A percentile compares a stretch with the other conserved stretches of the same genome.
Evolutionary conservation across 2,113 vertebrate species (phyloP).

Genomic region (Ophthalmolycus amberensis): DNA sequence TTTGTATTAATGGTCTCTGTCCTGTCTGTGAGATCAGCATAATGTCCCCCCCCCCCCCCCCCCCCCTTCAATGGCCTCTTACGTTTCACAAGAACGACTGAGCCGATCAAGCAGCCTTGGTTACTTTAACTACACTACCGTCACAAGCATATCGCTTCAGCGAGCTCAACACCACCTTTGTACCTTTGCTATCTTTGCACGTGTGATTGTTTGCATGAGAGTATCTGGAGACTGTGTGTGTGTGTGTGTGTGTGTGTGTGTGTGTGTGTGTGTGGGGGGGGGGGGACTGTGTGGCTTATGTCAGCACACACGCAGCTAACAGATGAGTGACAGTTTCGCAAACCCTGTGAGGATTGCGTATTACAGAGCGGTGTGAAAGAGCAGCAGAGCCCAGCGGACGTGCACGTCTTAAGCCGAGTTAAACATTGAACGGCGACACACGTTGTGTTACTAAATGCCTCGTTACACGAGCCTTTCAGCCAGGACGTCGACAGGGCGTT

Average conservation of each 20-base stretch:
- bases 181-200: slow-evolving; percentile 8
- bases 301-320: slow-evolving; percentile 11
- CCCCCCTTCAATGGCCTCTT: not conserved
- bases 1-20: slow-evolving; percentile 32
- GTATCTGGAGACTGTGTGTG: not conserved
- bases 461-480: not conserved
- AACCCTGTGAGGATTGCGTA: slow-evolving; percentile 20
- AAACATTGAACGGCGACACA: slow-evolving; percentile 50
- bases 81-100: not conserved
- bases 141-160: not conserved
- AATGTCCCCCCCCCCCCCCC: not conserved
- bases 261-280: too few relatives aligned
- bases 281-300: slow-evolving; percentile 14
- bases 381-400: slow-evolving; percentile 6
- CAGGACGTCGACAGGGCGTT: slow-evolving; percentile 5
- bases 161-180: not conserved
- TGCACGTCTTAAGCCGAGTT: slow-evolving; percentile 27
- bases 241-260: too few relatives aligned
- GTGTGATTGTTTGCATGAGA: not conserved
- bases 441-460: slow-evolving; percentile 22
- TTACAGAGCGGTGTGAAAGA: slow-evolving; percentile 39
- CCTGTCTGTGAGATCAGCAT: slow-evolving; percentile 34
- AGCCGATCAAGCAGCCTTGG: not conserved
- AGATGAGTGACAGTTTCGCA: slow-evolving; percentile 41
- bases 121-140: not conserved